Evolutionary conservation across 2,888 invertebrate species (phyloP), one percentile per base, ranked within the genome.

Genomic region (Pandemis cinnamomeana): DNA sequence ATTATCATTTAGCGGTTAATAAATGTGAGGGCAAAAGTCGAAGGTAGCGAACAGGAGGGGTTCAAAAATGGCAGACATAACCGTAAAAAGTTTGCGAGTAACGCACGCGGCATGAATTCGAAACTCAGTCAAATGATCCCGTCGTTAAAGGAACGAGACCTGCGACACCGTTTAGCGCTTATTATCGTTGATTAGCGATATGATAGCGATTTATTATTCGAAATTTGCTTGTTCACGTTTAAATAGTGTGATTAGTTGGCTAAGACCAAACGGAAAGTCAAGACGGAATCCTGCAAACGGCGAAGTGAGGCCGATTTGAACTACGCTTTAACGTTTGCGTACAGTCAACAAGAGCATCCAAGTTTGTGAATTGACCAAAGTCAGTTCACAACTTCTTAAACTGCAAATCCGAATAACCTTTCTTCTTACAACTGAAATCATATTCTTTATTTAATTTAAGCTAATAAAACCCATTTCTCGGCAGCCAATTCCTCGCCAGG

Each of bases 1-100:
- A 89, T 90, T 89, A 90, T 88, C 91, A 90, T 91, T 91, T 89
- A 89, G 90, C 88, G 89, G 91, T 89, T 90, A 89, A 91, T 90
- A 91, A 90, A 90, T 87, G 89, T 84, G 84, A 84, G 86, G 87
- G 86, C 81, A 81, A 86, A 87, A 86, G 85, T 85, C 86, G 84
- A 87, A 90, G 89, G 90, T 88, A 87, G 85, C 85, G 83, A 58
- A 58, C 83, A 84, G 83, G 85, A 85, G 84, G 85, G 90, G 89
- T 89, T 90, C 90, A 90, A 89, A 90, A 91, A 90, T 89, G 90
- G 87, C 87, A 86, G 90, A 85, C 89, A 91, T 92, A 91, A 91
- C 88, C 92, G 89, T 91, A 92, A 92, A 91, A 92, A 91, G 89
- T 91, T 91, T 87, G 82, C 82, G 87, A 89, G 89, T 89, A 86